phyloP scores from a whole-genome alignment of 1,140 invertebrate genomes.

The Tetranychus urticae region DNA sequence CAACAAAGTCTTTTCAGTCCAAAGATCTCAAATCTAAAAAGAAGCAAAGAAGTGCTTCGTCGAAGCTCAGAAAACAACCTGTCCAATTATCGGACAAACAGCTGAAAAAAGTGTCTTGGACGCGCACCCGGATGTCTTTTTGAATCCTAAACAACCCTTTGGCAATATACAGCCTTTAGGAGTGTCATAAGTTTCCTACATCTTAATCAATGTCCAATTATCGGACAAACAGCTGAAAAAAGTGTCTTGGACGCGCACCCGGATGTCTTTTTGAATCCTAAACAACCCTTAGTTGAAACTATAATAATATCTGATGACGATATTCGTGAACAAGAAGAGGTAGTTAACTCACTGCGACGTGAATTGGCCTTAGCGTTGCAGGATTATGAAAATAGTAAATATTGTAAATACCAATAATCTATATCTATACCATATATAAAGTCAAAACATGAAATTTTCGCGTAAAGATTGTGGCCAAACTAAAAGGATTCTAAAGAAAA shows the following conservation, averaged over 20 bases:
- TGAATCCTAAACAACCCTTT: slow-evolving; percentile 87
- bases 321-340: slow-evolving; percentile 30
- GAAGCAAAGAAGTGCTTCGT: too few species aligned
- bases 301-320: slow-evolving; percentile 40
- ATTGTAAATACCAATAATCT: too few species aligned
- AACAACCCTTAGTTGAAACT: slow-evolving; percentile 77
- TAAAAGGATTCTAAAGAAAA: too few species aligned
- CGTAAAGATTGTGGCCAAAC: too few species aligned
- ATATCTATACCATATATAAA: too few species aligned
- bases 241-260: slow-evolving; percentile 68
- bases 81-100: slow-evolving; percentile 61
- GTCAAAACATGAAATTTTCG: too few species aligned
- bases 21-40: too few species aligned
- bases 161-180: slow-evolving; percentile 73
- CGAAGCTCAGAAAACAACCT: too few species aligned
- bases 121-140: slow-evolving; percentile 77
- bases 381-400: not conserved
- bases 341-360: slow-evolving; percentile 47
- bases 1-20: slow-evolving; percentile 42
- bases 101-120: slow-evolving; percentile 55
- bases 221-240: slow-evolving; percentile 65
- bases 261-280: slow-evolving; percentile 78
- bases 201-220: slow-evolving; percentile 47
- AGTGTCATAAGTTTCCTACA: slow-evolving; percentile 66
- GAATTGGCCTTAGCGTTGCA: not conserved